Base-by-base conservation (phyloP, 2,888 invertebrate genomes). In the Drosophila flavopinicola region DNA sequence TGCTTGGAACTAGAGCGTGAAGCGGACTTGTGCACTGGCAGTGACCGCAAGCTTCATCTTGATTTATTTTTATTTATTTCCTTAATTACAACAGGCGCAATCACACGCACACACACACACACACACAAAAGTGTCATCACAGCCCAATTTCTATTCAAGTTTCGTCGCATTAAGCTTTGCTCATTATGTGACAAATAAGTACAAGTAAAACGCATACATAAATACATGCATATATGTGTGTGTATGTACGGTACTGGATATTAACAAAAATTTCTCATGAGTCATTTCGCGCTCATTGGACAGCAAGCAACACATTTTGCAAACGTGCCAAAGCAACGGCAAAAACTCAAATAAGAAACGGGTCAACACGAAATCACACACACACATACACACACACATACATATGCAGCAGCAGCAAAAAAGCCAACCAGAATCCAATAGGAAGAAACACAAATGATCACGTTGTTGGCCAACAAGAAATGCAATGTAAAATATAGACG, bases 241-340 rank as follows among this genome's bases (percentile, higher is more conserved):
- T 32, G 17, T 29, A 44, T 52, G 25, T 42, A 53, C 42, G 45
- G 49, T 71, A 56, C 27, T 35, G 5, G 32, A 9, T 57, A 53
- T 54, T 45, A 52, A 64, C 47, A 24, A 65, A 51, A 42, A 51
- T 53, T 65, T 68, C 42, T 66, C 65, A 75, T 79, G 83, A 85
- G 58, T 79, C 79, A 79, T 65, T 66, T 49, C 30, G 56, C 41
- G 45, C 37, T 61, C 53, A 27, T 39, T 37, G 59, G 53, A 51
- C 63, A 54, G 54, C 47, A 64, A 47, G 6, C 35, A 35, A 35
- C 17, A 35, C 42, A 48, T 38, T 32, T 69, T 64, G 76, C 64
- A 70, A 66, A 70, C 53, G 44, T 70, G 58, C 54, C 30, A 59
- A 52, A 60, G 17, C 60, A 57, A 49, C 54, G 51, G 47, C 52